Percentiles rank a stretch among this genome's conserved stretches.
phyloP scores from a whole-genome alignment of 2,888 invertebrate genomes.

The Agrotis ipsilon region DNA sequence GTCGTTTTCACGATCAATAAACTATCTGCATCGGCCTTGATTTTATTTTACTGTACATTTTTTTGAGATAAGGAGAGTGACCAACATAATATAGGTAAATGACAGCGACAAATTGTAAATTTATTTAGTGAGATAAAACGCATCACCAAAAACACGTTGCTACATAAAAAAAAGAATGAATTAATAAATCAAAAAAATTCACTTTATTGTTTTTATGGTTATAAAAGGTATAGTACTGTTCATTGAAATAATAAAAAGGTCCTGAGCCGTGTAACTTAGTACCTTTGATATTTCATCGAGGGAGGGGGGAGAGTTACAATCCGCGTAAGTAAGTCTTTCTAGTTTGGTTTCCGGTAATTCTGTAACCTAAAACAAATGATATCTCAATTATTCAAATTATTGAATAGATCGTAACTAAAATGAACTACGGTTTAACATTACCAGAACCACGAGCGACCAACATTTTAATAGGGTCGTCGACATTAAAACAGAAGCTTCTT shows the following conservation, averaged over 20 bases:
- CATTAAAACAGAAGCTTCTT: no score
- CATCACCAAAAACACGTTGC: no score
- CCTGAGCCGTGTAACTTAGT: no score
- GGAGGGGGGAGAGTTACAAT: background rate
- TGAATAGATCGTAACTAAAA: background rate
- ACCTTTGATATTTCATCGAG: background rate
- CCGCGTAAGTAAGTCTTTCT: background rate
- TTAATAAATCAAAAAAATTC: no score
- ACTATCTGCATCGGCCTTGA: background rate
- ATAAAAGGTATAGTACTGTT: no score
- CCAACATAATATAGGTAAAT: no score
- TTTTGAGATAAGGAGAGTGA: background rate
- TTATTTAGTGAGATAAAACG: no score
- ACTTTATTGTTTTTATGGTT: no score
- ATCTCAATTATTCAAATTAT: background rate
- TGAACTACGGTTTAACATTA: background rate
- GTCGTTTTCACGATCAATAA: background rate
- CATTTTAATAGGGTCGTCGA: no score
- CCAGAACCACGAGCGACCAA: background rate
- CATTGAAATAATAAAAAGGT: no score
- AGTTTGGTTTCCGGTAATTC: background rate
- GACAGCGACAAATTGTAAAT: no score
- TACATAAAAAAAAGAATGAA: no score
- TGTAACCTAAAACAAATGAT: constrained; percentile 9
- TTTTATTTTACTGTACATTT: background rate